Evolutionary conservation across 2,113 vertebrate genomes (phyloP).

Genomic region (Pedionomus torquatus): DNA sequence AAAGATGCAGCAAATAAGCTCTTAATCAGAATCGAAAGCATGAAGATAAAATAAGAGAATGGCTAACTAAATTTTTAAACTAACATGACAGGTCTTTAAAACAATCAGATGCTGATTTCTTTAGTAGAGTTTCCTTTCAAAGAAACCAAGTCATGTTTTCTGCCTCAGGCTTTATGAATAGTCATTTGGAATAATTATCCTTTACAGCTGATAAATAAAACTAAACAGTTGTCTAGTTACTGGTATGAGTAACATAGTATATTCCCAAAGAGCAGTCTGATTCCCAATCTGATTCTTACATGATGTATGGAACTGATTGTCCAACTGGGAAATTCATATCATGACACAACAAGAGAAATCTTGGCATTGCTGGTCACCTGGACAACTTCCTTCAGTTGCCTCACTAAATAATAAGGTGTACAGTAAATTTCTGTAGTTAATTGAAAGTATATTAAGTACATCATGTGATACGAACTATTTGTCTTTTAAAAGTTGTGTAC

Average conservation of each 20-base stretch:
- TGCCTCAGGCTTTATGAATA: constrained; percentile 19
- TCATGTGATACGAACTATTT: neutral
- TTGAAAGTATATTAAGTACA: neutral
- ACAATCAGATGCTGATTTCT: constrained; percentile 9
- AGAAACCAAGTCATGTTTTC: neutral
- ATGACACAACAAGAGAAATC: neutral
- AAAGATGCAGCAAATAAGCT: neutral
- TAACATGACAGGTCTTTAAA: neutral
- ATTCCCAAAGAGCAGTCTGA: neutral
- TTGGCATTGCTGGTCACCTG: neutral
- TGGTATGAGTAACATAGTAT: neutral
- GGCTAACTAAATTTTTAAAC: neutral
- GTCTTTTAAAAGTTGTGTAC: neutral
- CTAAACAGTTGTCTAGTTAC: neutral
- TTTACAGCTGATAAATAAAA: neutral
- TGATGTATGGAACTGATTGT: neutral
- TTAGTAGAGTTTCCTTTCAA: neutral
- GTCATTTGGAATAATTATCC: constrained; percentile 11
- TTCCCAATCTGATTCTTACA: neutral
- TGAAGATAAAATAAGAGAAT: neutral
- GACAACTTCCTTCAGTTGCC: neutral
- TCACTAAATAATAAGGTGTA: neutral
- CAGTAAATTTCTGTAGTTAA: neutral
- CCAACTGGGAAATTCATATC: neutral
- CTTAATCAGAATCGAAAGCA: neutral